Evolutionary conservation across 2,797 vertebrate species (phyloP).

Genomic region (Rachycentron canadum): DNA sequence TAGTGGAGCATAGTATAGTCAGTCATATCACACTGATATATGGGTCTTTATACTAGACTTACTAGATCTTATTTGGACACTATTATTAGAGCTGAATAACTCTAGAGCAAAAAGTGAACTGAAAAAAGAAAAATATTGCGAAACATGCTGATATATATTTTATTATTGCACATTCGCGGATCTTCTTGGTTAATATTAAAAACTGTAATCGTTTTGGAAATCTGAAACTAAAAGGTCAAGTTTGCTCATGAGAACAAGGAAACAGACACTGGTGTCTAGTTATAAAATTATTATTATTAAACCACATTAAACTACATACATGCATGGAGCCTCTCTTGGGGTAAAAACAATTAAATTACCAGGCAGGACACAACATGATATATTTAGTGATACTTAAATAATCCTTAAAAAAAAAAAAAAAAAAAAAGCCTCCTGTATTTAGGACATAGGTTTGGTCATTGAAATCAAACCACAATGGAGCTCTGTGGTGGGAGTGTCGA

Average conservation of each 20-base stretch:
- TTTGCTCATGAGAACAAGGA: constrained; percentile 14
- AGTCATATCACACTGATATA: not conserved
- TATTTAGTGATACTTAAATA: not conserved
- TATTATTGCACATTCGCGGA: not conserved
- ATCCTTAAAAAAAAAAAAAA: no score
- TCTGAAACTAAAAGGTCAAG: not conserved
- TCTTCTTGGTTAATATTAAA: not conserved
- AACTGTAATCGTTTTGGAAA: no score
- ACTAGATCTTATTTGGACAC: not conserved
- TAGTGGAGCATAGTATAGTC: no score
- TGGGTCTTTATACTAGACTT: not conserved
- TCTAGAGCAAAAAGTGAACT: not conserved
- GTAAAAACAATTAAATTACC: no score
- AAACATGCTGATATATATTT: not conserved
- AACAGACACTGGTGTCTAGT: not conserved
- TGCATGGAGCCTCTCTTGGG: constrained; percentile 7
- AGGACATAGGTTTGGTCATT: not conserved
- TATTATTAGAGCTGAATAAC: not conserved
- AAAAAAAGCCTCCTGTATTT: not conserved
- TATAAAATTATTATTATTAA: constrained; percentile 30
- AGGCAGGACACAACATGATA: not conserved
- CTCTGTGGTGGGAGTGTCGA: not conserved
- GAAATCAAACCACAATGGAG: constrained; percentile 5
- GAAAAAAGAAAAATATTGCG: not conserved
- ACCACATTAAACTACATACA: no score